Evolutionary conservation across 2,113 vertebrate species (phyloP).

Genomic region (Holacanthus passer): DNA sequence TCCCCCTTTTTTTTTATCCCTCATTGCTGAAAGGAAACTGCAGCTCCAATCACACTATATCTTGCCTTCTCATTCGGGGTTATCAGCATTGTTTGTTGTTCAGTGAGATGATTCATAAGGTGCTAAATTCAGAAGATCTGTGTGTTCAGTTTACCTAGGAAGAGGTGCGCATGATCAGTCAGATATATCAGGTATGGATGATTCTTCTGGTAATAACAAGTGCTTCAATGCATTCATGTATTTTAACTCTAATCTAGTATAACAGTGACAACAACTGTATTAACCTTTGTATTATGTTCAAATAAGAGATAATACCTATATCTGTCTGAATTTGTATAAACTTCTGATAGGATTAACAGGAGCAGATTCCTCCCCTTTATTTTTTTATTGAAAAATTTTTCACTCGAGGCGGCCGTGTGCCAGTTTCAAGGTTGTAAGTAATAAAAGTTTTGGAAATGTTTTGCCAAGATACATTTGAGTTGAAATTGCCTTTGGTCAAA

Average conservation of each 20-base stretch:
- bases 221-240: background rate
- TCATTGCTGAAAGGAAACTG: constrained; percentile 70
- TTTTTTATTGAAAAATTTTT: background rate
- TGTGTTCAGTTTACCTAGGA: background rate
- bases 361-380: background rate
- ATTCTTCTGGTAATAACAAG: background rate
- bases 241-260: background rate
- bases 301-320: background rate
- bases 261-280: background rate
- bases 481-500: background rate
- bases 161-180: too few species aligned
- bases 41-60: constrained; percentile 50
- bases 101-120: background rate
- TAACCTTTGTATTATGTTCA: too few species aligned
- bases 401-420: background rate
- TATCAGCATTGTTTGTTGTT: background rate
- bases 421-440: constrained; percentile 12
- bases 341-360: background rate
- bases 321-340: background rate
- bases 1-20: background rate
- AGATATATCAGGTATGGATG: background rate
- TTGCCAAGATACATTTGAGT: background rate
- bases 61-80: background rate
- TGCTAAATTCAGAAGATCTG: background rate
- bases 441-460: background rate